A percentile compares a stretch with the other conserved stretches of the same genome.
phyloP scores from a whole-genome alignment of 2,888 invertebrate species.

The Callyntrura guangdongensis region DNA sequence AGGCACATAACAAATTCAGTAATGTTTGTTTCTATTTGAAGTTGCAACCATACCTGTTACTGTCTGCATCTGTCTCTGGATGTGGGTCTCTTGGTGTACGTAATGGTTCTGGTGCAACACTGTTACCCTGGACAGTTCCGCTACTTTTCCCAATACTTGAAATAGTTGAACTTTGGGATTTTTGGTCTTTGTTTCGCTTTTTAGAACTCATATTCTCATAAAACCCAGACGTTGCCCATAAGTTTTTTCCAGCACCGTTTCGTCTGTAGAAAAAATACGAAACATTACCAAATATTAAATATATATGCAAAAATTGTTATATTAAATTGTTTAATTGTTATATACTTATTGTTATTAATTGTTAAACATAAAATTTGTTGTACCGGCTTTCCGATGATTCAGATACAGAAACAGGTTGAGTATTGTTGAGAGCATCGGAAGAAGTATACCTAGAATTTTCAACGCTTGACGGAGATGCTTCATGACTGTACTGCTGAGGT shows the following conservation, averaged over 20 bases:
- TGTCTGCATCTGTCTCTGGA: slow-evolving; percentile 68
- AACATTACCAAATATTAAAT: too few species aligned
- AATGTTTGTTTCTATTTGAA: background rate
- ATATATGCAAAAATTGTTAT: too few species aligned
- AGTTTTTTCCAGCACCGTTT: slow-evolving; percentile 70
- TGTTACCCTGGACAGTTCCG: slow-evolving; percentile 23
- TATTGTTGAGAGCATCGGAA: slow-evolving; percentile 65
- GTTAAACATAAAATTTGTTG: too few species aligned
- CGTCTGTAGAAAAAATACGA: slow-evolving; percentile 31
- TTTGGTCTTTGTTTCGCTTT: slow-evolving; percentile 82
- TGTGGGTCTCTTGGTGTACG: slow-evolving; percentile 59
- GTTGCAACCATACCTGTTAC: slow-evolving; percentile 22
- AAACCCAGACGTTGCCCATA: slow-evolving; percentile 79
- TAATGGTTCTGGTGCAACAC: slow-evolving; percentile 56
- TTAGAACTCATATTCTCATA: slow-evolving; percentile 83
- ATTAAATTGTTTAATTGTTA: too few species aligned
- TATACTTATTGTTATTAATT: background rate
- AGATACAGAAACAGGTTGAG: slow-evolving; percentile 24
- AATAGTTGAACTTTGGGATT: slow-evolving; percentile 66
- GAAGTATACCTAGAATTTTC: slow-evolving; percentile 60
- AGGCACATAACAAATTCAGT: too few species aligned
- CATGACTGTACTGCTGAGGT: slow-evolving; percentile 72
- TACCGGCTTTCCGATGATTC: slow-evolving; percentile 55
- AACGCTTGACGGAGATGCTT: slow-evolving; percentile 67
- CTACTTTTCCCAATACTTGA: slow-evolving; percentile 40